Base-by-base conservation (phyloP, 2,797 vertebrate genomes). In the Trematomus bernacchii region DNA sequence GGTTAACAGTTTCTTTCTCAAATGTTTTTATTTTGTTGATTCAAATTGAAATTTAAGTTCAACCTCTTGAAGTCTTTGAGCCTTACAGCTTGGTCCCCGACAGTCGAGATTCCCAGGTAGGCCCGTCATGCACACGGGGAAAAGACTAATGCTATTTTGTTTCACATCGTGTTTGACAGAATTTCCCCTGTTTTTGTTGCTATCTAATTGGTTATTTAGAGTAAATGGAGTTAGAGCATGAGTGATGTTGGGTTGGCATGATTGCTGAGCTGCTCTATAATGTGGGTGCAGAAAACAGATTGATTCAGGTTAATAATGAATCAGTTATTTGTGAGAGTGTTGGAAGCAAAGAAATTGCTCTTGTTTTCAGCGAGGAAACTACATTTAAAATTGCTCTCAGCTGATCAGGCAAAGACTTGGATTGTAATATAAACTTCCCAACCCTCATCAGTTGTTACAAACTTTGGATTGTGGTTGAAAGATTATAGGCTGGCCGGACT, bases 161-260 rank as follows among this genome's bases (percentile, higher is more conserved):
- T 37, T 37, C 12, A 21, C 5, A 3, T 37, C 4, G 1, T 43
- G 37, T 21, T 43, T 40, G 21, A n/a, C 33, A 19, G 7, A 12
- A 42, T 60, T 43, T 44, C 33, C 33, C 58, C 21, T 19, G 23
- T 16, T 60, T 44, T 14, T 12, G 15, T 6, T 10, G 27, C 27
- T n/a, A 18, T 43, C 16, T 42, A 43, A 60, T 27, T 50, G 42
- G 46, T 48, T 11, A 69, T 46, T 18, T 37, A 16, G 19, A 51
- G 1, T 51, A 40, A 60, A 42, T 51, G 16, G 40, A 23, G 57
- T 43, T 50, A 14, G 30, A 23, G 6, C 19, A 53, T 54, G 42
- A 53, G 23, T 61, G 42, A 37, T 37, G 42, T 54, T 23, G 42
- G 46, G n/a, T 62, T n/a, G n/a, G 69, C 12, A 19, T 71, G 58